These are phyloP conservation scores for Synergus gifuensis DNA, from an alignment of 2,888 invertebrate genomes.

Conservation along the genomic window DNA sequence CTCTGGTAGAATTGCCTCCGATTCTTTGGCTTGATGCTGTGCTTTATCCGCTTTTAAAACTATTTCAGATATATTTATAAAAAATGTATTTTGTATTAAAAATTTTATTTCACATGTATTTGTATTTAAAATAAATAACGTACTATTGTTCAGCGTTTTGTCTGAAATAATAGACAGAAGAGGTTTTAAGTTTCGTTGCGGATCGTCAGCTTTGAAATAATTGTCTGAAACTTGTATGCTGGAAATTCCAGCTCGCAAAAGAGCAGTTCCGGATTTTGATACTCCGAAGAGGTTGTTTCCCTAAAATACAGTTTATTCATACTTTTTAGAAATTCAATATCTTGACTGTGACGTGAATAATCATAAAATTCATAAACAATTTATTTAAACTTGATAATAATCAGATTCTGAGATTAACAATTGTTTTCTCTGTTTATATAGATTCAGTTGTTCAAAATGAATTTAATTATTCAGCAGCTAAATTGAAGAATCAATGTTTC, in stretches of 20 bases:
- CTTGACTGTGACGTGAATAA: not conserved
- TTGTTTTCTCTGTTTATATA: constrained; percentile 1
- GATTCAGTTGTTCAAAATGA: not conserved
- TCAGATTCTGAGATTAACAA: constrained; percentile 48
- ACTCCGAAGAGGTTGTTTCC: constrained; percentile 81
- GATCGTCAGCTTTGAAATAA: constrained; percentile 63
- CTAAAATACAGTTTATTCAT: constrained; percentile 74
- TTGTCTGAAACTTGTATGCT: constrained; percentile 66
- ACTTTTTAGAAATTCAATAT: not conserved
- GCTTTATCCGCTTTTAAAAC: constrained; percentile 78
- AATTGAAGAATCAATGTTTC: not conserved
- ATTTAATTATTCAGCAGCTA: constrained; percentile 13
- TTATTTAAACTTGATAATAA: not conserved
- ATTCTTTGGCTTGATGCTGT: constrained; percentile 66
- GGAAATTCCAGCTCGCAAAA: constrained; percentile 76
- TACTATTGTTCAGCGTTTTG: constrained; percentile 74
- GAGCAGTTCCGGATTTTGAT: constrained; percentile 73
- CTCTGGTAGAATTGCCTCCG: constrained; percentile 73
- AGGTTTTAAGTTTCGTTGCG: constrained; percentile 69
- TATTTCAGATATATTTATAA: constrained; percentile 61
- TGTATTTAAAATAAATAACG: constrained; percentile 52
- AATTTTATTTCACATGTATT: not conserved
- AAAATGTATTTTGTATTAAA: constrained; percentile 2
- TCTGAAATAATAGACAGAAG: constrained; percentile 77
- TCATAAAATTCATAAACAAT: not conserved